Evolutionary conservation across 2,113 vertebrate genomes (phyloP), one percentile per base, ranked within the genome.

Genomic region (Carassius auratus): DNA sequence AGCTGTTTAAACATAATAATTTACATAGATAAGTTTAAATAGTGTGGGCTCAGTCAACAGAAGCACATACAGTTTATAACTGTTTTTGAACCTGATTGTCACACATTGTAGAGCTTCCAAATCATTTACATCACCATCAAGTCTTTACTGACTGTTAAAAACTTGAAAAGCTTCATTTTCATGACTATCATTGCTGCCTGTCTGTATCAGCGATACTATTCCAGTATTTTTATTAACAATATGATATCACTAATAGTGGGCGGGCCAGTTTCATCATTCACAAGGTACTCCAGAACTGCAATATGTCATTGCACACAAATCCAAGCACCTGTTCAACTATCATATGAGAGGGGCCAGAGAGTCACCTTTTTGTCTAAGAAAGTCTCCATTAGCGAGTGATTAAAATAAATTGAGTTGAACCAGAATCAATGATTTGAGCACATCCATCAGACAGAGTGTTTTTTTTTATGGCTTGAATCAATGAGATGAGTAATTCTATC

Each of bases 401-500:
- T 91, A 90, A 94, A 93, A 93, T 92, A 92, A 94, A 93, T 91
- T 88, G 92, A 92, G 90, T 90, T 92, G 94, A 94, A 92, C 86
- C 86, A 88, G 91, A 94, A 94, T 95, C 94, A 88, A 93, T 95
- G 93, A 78, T 17, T 76, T 88, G 91, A 89, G 89, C 90, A 88
- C 55, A 84, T 68, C 83, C 66, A 83, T 87, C 86, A 84, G 82
- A 36, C 61, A 21, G 81, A 89, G 88, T 90, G 89, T 84, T 55
- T 90, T 92, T 45, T 92, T 90, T 89, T 75, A 87, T 87, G 81
- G 19, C 86, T 80, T 87, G 88, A 94, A 94, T 95, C 94, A 94
- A 94, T 95, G 93, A 92, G 92, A 94, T 94, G 93, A 95, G 92
- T 94, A 93, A 94, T 94, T 89, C 88, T 92, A 93, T 94, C 93